phyloP scores from a whole-genome alignment of 1,140 invertebrate genomes.

The Dendrolimus kikuchii region DNA sequence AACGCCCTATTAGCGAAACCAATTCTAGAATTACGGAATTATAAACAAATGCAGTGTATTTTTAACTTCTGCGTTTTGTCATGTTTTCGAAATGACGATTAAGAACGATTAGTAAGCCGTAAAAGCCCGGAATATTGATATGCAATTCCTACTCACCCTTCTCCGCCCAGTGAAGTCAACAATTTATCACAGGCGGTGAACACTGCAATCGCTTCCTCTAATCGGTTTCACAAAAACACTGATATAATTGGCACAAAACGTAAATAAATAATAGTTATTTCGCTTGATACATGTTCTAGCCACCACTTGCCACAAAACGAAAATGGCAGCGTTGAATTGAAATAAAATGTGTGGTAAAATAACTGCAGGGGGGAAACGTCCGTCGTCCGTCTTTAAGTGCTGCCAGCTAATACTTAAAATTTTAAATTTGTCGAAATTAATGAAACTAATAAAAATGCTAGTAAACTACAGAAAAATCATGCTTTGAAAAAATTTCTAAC shows the following conservation, averaged over 20 bases:
- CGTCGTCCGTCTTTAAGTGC: background rate
- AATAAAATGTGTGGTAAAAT: constrained; percentile 28
- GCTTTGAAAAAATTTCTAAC: too few relatives aligned
- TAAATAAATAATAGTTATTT: constrained; percentile 35
- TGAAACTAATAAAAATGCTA: too few relatives aligned
- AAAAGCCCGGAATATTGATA: constrained; percentile 48
- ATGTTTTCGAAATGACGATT: background rate
- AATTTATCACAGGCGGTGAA: constrained; percentile 36
- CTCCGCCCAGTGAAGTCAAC: constrained; percentile 62
- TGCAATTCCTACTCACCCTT: constrained; percentile 51
- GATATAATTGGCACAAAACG: constrained; percentile 31
- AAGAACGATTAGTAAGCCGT: constrained; percentile 19
- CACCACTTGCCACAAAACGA: constrained; percentile 66
- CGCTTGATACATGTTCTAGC: constrained; percentile 37
- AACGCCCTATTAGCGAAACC: constrained; percentile 25
- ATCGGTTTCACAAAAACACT: constrained; percentile 35
- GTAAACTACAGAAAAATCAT: too few relatives aligned
- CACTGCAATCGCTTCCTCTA: constrained; percentile 27
- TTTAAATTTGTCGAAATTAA: too few relatives aligned
- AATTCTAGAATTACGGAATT: too few relatives aligned
- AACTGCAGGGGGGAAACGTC: background rate
- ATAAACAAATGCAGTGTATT: too few relatives aligned
- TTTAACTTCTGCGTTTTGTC: too few relatives aligned
- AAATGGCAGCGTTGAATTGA: constrained; percentile 65
- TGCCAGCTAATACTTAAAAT: too few relatives aligned